Evolutionary conservation across 2,113 vertebrate genomes (phyloP).

Genomic region (Sphaerodactylus townsendi): DNA sequence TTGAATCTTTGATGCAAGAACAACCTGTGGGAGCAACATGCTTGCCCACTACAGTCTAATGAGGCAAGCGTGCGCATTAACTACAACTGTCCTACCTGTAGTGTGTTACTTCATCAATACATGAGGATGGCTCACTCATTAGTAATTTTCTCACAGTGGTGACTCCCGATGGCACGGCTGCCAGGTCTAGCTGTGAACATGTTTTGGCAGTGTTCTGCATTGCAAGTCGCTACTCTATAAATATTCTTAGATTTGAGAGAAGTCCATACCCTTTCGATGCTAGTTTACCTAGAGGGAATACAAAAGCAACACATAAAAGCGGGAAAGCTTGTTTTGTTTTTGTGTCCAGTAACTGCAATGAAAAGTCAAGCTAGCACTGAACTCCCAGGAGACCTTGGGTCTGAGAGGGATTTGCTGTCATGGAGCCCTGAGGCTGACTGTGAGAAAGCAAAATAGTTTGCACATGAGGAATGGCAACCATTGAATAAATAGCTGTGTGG

Average conservation of each 20-base stretch:
- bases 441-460: neutral
- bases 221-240: neutral
- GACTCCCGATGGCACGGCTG: neutral
- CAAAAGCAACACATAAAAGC: neutral
- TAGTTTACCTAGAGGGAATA: neutral
- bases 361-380: neutral
- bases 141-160: neutral
- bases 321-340: neutral
- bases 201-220: constrained; percentile 3
- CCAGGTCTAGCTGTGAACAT: rapidly evolving
- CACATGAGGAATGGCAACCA: neutral
- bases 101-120: neutral
- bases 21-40: neutral
- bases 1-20: neutral
- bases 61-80: neutral
- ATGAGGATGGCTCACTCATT: neutral
- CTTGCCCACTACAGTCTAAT: neutral
- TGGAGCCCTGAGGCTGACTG: neutral
- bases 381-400: neutral
- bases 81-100: neutral
- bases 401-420: neutral
- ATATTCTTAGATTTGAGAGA: constrained; percentile 5
- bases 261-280: neutral
- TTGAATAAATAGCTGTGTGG: neutral
- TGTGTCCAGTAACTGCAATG: neutral